A percentile compares a stretch with the other conserved stretches of the same genome.
These are phyloP conservation scores for Heterocephalus glaber DNA, from an alignment of 2,113 vertebrate genomes.

Conservation along the genomic window DNA sequence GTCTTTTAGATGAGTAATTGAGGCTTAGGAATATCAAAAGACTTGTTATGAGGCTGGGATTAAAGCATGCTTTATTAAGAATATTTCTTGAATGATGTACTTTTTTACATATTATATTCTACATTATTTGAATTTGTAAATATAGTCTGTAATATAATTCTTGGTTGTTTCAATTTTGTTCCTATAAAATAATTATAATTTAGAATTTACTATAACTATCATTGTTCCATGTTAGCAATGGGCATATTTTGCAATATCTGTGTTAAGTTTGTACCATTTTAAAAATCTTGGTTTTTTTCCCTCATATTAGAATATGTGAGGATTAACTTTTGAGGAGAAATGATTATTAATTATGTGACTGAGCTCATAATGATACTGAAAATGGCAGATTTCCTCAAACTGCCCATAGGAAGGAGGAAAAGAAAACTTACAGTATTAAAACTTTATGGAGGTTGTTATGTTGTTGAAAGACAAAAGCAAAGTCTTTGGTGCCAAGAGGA, in stretches of 20 bases:
- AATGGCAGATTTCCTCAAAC: neutral
- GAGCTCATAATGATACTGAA: neutral
- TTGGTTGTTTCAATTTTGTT: neutral
- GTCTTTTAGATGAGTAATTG: neutral
- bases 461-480: constrained; percentile 70
- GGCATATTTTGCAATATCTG: neutral
- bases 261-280: neutral
- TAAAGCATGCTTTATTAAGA: neutral
- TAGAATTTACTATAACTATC: neutral
- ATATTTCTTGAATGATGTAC: neutral
- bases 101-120: neutral
- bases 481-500: constrained; percentile 63
- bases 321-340: neutral
- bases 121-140: neutral
- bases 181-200: neutral
- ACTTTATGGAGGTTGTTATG: constrained; percentile 54
- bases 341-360: neutral
- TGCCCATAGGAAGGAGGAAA: constrained; percentile 6
- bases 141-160: neutral
- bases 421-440: constrained; percentile 58
- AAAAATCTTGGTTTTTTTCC: neutral
- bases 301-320: neutral
- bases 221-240: neutral
- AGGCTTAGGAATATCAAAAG: neutral
- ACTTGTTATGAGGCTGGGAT: neutral